A percentile compares a stretch with the other conserved stretches of the same genome.
Evolutionary conservation across 2,113 vertebrate genomes (phyloP).

Genomic region (Hylia prasina): DNA sequence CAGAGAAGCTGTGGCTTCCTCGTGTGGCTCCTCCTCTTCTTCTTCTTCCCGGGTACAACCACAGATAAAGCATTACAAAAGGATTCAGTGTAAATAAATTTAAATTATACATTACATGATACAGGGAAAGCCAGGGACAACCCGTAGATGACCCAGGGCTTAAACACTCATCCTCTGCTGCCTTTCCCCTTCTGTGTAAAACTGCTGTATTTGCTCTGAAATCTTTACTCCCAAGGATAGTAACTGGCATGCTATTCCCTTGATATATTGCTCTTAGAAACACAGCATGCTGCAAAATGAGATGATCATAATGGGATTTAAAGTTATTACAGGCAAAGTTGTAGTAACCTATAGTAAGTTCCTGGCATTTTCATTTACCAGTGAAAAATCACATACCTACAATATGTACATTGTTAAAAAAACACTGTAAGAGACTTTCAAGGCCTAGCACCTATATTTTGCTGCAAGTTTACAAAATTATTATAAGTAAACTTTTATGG

Average conservation of each 20-base stretch:
- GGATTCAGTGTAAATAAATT: not conserved
- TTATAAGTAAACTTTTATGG: not conserved
- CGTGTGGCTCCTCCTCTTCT: not conserved
- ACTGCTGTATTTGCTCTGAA: not conserved
- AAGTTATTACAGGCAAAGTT: conserved; percentile 26
- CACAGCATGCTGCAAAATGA: conserved; percentile 13
- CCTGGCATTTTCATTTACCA: conserved; percentile 39
- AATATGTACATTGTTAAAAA: not conserved
- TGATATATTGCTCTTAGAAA: not conserved
- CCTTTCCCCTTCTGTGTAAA: not conserved
- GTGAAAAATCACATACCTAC: not conserved
- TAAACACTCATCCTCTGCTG: not conserved
- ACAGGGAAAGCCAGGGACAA: not conserved
- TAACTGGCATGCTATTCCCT: not conserved
- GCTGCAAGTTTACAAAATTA: not conserved
- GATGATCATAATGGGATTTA: conserved; percentile 41
- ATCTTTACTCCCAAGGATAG: not conserved
- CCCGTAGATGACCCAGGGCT: not conserved
- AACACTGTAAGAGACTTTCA: not conserved
- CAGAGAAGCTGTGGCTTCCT: not conserved
- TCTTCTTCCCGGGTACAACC: not conserved
- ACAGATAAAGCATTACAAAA: not conserved
- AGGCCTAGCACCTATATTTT: not conserved
- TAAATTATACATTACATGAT: not conserved
- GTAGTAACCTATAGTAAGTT: not conserved